These are phyloP conservation scores for Drosophila fulvimacula DNA, from an alignment of 2,888 invertebrate genomes.

Conservation along the genomic window DNA sequence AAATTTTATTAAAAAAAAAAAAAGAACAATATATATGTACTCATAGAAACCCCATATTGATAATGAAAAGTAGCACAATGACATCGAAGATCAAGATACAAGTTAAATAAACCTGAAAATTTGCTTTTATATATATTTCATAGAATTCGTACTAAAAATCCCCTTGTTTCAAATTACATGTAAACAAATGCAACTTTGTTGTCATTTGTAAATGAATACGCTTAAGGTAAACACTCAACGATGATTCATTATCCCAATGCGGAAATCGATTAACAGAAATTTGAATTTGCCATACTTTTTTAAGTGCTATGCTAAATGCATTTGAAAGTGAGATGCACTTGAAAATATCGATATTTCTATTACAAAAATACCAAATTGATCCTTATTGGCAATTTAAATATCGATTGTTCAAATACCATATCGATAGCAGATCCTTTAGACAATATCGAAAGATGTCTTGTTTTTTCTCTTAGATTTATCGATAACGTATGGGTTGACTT, in stretches of 20 bases:
- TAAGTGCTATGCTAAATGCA: not conserved
- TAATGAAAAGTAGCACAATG: not conserved
- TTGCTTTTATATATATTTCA: not conserved
- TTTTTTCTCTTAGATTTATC: not conserved
- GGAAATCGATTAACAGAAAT: not conserved
- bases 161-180: not conserved
- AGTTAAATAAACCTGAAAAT: not conserved
- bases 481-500: slow-evolving; percentile 21
- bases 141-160: not conserved
- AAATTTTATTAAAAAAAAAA: not conserved
- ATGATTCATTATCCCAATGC: not conserved
- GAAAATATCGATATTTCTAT: not conserved
- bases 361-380: not conserved
- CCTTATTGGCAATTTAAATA: not conserved
- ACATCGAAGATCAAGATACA: not conserved
- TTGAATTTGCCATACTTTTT: not conserved
- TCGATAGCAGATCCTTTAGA: not conserved
- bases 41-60: not conserved
- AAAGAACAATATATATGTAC: no score
- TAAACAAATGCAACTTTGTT: not conserved
- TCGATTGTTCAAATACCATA: not conserved
- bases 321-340: not conserved
- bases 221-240: not conserved
- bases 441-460: not conserved
- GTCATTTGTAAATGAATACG: not conserved